Evolutionary conservation across 2,888 invertebrate genomes (phyloP).

Genomic region (Drosophila rellima): DNA sequence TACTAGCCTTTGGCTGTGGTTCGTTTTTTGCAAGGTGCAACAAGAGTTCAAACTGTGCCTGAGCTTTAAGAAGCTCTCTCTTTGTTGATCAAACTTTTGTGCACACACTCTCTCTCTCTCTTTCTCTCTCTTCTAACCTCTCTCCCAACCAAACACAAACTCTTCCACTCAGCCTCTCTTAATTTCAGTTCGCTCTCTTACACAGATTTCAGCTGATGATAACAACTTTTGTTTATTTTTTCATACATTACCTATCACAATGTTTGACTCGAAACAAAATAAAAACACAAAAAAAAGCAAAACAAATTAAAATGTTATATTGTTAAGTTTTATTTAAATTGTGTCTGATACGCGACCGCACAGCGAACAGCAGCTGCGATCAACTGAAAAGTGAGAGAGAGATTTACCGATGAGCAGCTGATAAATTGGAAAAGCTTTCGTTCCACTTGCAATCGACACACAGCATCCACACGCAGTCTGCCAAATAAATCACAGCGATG

Average conservation of each 20-base stretch:
- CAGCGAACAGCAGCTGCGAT: constrained; percentile 38
- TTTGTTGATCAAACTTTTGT: background rate
- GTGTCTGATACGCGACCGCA: constrained; percentile 1
- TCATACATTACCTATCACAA: constrained; percentile 31
- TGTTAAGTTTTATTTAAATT: background rate
- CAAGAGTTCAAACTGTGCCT: background rate
- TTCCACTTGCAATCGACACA: constrained; percentile 29
- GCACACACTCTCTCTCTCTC: too few species aligned
- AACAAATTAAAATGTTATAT: background rate
- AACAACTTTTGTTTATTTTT: background rate
- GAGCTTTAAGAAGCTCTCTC: constrained; percentile 5
- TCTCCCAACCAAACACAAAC: background rate
- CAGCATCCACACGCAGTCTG: constrained; percentile 17
- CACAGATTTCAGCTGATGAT: background rate
- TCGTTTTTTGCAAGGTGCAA: constrained; percentile 5
- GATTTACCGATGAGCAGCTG: constrained; percentile 1
- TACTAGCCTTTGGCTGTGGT: background rate
- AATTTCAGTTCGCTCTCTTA: background rate
- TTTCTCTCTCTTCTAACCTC: background rate
- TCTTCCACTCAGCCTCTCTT: background rate
- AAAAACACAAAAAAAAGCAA: constrained; percentile 10
- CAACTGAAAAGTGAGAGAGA: constrained; percentile 24
- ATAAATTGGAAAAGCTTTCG: constrained; percentile 39
- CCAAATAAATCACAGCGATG: constrained; percentile 16
- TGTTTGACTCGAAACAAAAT: background rate